These are phyloP conservation scores for Arenicola marina DNA, from an alignment of 2,888 invertebrate species.

Conservation along the genomic window DNA sequence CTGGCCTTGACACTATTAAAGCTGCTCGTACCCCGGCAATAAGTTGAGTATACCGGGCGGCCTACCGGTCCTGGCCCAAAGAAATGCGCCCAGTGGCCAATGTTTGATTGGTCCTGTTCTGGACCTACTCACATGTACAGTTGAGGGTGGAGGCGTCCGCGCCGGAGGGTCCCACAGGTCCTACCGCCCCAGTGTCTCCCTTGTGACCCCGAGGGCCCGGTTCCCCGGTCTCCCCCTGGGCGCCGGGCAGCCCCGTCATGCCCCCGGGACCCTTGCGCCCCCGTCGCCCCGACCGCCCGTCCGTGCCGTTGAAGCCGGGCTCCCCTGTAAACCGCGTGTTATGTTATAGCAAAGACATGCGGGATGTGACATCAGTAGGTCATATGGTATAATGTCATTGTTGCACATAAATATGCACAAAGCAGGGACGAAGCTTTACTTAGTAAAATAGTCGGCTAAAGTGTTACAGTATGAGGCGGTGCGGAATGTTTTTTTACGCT, in stretches of 20 bases:
- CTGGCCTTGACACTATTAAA: no score
- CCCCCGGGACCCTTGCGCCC: constrained; percentile 42
- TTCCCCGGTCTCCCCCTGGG: constrained; percentile 22
- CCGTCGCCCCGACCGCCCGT: constrained; percentile 28
- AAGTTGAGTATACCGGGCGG: no score
- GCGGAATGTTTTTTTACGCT: no score
- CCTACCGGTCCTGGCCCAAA: no score
- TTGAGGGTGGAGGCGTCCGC: constrained; percentile 1
- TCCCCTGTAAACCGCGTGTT: constrained; percentile 10
- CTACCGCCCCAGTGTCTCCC: constrained; percentile 21
- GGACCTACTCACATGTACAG: constrained; percentile 13
- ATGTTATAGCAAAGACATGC: no score
- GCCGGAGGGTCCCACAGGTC: no score
- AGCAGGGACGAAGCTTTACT: no score
- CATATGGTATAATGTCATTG: no score
- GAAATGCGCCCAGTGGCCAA: no score
- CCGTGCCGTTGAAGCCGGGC: constrained; percentile 27
- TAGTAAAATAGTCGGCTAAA: no score
- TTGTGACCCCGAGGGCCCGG: constrained; percentile 41
- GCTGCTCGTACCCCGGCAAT: not conserved
- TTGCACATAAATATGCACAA: not conserved
- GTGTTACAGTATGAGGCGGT: no score
- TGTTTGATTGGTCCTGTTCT: not conserved
- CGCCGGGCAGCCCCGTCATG: constrained; percentile 38
- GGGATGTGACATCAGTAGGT: no score